phyloP scores from a whole-genome alignment of 1,140 invertebrate species.

The Drosophila varians region DNA sequence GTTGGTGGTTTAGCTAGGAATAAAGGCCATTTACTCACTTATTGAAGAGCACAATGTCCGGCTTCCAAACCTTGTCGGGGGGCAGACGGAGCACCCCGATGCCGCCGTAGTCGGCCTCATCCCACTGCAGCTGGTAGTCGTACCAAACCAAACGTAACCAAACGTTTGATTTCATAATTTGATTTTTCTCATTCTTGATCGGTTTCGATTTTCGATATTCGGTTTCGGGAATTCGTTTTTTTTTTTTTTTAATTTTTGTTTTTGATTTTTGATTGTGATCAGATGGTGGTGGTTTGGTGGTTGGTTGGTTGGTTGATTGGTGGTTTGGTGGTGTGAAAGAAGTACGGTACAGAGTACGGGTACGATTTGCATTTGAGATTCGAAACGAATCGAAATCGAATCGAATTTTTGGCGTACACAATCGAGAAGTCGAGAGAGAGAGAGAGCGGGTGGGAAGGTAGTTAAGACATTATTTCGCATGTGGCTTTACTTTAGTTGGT shows the following conservation, averaged over 20 bases:
- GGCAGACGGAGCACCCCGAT: constrained; percentile 97
- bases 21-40: constrained; percentile 90
- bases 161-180: constrained; percentile 99
- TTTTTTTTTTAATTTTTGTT: constrained; percentile 39
- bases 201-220: constrained; percentile 55
- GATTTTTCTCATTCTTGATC: constrained; percentile 98
- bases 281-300: constrained; percentile 58
- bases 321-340: constrained; percentile 51
- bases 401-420: constrained; percentile 46
- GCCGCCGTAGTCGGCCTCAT: constrained; percentile 98
- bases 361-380: constrained; percentile 44
- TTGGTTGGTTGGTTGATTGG: constrained; percentile 32
- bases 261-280: constrained; percentile 51
- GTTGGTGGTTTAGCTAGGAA: constrained; percentile 27
- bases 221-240: constrained; percentile 45
- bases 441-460: constrained; percentile 74
- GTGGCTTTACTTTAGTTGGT: constrained; percentile 50
- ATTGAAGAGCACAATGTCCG: constrained; percentile 99
- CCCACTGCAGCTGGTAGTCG: constrained; percentile 99
- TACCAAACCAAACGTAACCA: constrained; percentile 98
- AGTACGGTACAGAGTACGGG: constrained; percentile 17
- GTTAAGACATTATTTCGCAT: constrained; percentile 76
- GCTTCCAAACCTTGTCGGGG: constrained; percentile 99
- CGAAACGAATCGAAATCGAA: constrained; percentile 65
- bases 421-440: constrained; percentile 55